These are phyloP conservation scores for Gymnodraco acuticeps DNA, from an alignment of 2,797 vertebrate genomes.

Conservation along the genomic window DNA sequence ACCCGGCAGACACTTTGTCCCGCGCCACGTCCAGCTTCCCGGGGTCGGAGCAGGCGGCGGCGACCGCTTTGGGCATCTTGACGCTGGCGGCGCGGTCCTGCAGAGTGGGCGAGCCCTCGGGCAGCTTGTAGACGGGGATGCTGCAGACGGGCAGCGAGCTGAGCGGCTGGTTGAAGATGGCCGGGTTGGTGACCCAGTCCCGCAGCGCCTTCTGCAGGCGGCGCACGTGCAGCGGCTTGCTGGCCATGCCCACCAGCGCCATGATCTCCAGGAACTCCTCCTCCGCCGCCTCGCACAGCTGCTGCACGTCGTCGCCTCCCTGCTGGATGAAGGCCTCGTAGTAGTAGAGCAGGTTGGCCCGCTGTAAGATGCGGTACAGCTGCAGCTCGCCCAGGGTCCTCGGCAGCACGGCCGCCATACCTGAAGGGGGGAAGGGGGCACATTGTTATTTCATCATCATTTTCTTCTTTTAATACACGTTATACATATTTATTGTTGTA, in stretches of 20 bases:
- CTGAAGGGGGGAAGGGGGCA: constrained; percentile 67
- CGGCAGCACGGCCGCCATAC: constrained; percentile 95
- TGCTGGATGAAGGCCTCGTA: constrained; percentile 99
- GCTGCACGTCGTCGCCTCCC: constrained; percentile 98
- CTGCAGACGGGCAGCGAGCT: constrained; percentile 96
- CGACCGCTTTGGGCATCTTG: constrained; percentile 91
- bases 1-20: constrained; percentile 77
- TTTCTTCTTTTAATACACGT: no score
- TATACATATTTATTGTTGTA: no score
- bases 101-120: constrained; percentile 91
- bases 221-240: constrained; percentile 96
- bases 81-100: constrained; percentile 86
- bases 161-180: constrained; percentile 97
- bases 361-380: constrained; percentile 96
- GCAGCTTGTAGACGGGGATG: constrained; percentile 97
- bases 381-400: constrained; percentile 98
- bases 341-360: constrained; percentile 97
- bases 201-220: constrained; percentile 96
- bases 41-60: constrained; percentile 87
- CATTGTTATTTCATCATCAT: no score
- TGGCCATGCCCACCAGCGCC: constrained; percentile 98
- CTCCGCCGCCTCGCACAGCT: constrained; percentile 98
- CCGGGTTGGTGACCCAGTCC: constrained; percentile 98
- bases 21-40: constrained; percentile 85
- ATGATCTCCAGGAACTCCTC: constrained; percentile 99